Conservation (phyloP, 2,888 invertebrate species). For the Cheilosia soror region DNA sequence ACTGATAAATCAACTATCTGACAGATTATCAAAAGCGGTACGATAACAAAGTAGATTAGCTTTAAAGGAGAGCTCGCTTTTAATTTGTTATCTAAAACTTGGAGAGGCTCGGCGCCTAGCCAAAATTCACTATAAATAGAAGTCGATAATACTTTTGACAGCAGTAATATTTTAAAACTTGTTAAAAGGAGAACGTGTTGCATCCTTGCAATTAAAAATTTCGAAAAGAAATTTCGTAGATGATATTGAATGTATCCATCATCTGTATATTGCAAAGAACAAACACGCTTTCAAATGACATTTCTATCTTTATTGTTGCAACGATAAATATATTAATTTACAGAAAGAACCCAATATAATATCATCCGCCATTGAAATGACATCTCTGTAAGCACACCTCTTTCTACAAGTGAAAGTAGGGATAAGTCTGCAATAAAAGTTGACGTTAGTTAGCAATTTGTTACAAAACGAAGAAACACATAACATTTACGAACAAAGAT, state of each 20-base stretch:
- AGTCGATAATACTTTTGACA: neutral
- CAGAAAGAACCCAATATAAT: neutral
- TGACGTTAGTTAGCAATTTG: neutral
- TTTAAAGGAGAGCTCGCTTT: neutral
- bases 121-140: slow-evolving; percentile 16
- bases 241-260: neutral
- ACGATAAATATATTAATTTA: slow-evolving; percentile 2
- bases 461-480: neutral
- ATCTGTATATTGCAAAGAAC: slow-evolving; percentile 43
- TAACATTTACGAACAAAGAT: neutral
- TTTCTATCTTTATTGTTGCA: slow-evolving; percentile 38
- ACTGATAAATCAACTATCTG: neutral
- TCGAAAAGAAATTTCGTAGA: neutral
- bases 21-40: neutral
- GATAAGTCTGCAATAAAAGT: slow-evolving; percentile 42
- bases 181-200: slow-evolving; percentile 28
- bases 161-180: slow-evolving; percentile 25
- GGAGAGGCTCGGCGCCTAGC: neutral
- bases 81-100: slow-evolving; percentile 2
- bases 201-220: slow-evolving; percentile 31
- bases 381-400: neutral
- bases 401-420: slow-evolving; percentile 8
- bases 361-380: neutral
- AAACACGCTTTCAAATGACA: slow-evolving; percentile 1
- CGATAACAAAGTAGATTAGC: slow-evolving; percentile 18